These are phyloP conservation scores for Quadriops clusia DNA, from an alignment of 2,888 invertebrate species.

Conservation along the genomic window DNA sequence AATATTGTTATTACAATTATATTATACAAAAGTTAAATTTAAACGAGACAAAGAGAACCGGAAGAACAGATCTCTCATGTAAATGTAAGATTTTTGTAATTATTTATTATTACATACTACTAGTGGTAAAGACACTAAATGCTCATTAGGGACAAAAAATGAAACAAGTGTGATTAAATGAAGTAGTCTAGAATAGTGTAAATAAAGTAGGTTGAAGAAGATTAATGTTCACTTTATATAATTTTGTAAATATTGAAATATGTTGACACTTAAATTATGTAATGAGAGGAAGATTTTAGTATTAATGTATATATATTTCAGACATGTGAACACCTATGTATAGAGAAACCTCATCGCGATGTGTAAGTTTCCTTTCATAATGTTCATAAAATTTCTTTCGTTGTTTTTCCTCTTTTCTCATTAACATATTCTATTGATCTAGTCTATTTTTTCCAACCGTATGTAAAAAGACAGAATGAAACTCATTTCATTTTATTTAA, in stretches of 20 bases:
- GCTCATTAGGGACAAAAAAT: constrained; percentile 18
- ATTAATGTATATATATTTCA: constrained; percentile 26
- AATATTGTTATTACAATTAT: constrained; percentile 22
- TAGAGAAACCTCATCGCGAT: constrained; percentile 20
- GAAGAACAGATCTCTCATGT: constrained; percentile 4
- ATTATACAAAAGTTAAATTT: too few relatives aligned
- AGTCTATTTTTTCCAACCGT: too few relatives aligned
- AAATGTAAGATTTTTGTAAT: constrained; percentile 22
- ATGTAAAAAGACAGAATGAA: too few relatives aligned
- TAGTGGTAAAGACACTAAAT: constrained; percentile 10
- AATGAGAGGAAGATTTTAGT: constrained; percentile 27
- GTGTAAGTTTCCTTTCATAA: too few relatives aligned
- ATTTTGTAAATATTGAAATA: constrained; percentile 31
- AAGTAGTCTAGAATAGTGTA: constrained; percentile 28
- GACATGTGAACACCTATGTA: constrained; percentile 20
- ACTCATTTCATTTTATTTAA: too few relatives aligned
- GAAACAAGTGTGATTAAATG: constrained; percentile 35
- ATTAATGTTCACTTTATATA: constrained; percentile 23
- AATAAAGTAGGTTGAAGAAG: constrained; percentile 25
- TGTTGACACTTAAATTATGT: constrained; percentile 28
- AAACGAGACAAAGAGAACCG: too few relatives aligned
- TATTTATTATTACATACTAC: not conserved
- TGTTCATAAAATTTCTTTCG: too few relatives aligned
- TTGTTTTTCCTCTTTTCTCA: too few relatives aligned
- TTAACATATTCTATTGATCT: too few relatives aligned